These are phyloP conservation scores for Aelia acuminata DNA, from an alignment of 2,888 invertebrate genomes.

Conservation along the genomic window DNA sequence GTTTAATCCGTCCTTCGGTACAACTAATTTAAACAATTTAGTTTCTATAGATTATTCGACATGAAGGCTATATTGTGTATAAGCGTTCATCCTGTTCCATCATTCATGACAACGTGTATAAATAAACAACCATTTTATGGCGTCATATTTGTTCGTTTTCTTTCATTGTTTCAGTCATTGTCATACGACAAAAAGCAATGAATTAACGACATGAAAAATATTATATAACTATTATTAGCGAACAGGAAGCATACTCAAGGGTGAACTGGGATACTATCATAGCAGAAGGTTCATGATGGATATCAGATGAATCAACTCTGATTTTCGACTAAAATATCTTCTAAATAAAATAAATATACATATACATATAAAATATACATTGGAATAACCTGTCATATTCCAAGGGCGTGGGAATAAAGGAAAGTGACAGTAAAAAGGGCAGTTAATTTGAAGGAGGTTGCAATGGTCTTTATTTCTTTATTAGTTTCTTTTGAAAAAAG, in stretches of 20 bases:
- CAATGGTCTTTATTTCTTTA: no score
- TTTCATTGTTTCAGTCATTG: not conserved
- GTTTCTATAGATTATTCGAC: not conserved
- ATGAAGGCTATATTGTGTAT: not conserved
- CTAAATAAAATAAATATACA: no score
- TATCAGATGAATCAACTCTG: no score
- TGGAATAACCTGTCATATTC: no score
- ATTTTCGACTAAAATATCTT: no score
- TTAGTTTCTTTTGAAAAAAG: no score
- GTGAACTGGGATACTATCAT: not conserved
- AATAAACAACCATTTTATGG: not conserved
- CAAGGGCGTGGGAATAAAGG: no score
- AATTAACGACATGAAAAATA: constrained; percentile 12
- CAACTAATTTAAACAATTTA: not conserved
- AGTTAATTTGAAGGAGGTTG: no score
- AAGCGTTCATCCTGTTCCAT: constrained; percentile 4
- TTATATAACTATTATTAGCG: constrained; percentile 36
- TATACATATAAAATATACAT: no score
- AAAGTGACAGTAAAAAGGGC: no score
- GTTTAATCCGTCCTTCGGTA: not conserved
- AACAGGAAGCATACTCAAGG: constrained; percentile 23
- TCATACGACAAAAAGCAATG: not conserved
- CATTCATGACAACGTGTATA: not conserved
- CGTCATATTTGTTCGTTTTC: not conserved
- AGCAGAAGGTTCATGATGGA: not conserved